Percentiles rank a stretch among this genome's conserved stretches.
phyloP scores from a whole-genome alignment of 2,888 invertebrate genomes.

The Cheiracanthium punctorium region DNA sequence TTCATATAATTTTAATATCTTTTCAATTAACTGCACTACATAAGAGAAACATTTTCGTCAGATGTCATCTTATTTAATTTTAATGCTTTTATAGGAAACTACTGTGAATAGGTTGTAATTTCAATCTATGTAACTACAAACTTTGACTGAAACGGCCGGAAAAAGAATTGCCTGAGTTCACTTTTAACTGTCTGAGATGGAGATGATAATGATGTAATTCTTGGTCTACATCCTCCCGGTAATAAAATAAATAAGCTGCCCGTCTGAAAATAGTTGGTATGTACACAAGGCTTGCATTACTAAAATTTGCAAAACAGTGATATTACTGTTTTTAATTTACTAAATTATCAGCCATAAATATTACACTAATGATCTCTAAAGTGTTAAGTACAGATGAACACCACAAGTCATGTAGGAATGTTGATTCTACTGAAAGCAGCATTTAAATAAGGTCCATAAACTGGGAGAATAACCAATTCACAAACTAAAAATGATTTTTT shows the following conservation, averaged over 20 bases:
- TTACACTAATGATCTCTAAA: constrained; percentile 69
- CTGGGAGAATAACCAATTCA: not conserved
- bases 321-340: constrained; percentile 62
- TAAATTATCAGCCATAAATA: constrained; percentile 68
- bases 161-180: constrained; percentile 67
- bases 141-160: constrained; percentile 67
- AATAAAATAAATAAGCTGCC: constrained; percentile 71
- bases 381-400: constrained; percentile 70
- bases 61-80: constrained; percentile 9
- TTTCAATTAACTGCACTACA: constrained; percentile 48
- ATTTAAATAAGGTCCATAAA: constrained; percentile 29
- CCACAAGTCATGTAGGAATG: constrained; percentile 69
- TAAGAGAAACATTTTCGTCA: constrained; percentile 29
- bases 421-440: constrained; percentile 69
- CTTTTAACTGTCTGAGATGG: constrained; percentile 56
- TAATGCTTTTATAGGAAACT: constrained; percentile 33
- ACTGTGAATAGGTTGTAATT: constrained; percentile 49
- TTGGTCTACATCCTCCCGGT: constrained; percentile 69
- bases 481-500: not conserved
- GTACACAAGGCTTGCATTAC: constrained; percentile 70
- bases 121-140: constrained; percentile 59
- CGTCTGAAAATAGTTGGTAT: constrained; percentile 70
- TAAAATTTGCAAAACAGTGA: constrained; percentile 69
- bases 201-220: constrained; percentile 70
- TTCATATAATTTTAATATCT: constrained; percentile 10